Evolutionary conservation across 1,140 invertebrate genomes (phyloP).

Genomic region (Akabosia matsudoensis): DNA sequence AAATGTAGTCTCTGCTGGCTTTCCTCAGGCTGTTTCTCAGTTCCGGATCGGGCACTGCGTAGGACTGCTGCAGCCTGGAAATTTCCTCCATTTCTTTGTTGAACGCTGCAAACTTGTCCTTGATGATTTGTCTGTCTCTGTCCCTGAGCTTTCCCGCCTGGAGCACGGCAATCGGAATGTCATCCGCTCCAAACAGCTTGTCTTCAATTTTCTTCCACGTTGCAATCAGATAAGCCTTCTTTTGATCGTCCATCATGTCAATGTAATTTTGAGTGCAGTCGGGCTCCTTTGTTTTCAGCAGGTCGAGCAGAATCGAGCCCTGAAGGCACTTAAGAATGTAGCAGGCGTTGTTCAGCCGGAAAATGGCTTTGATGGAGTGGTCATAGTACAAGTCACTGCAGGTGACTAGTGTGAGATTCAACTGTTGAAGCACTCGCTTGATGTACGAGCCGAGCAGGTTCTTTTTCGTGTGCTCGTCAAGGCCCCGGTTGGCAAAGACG

Average conservation of each 20-base stretch:
- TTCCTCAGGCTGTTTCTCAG: conserved; percentile 75
- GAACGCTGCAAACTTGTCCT: conserved; percentile 91
- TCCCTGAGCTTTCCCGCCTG: conserved; percentile 73
- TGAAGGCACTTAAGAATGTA: conserved; percentile 87
- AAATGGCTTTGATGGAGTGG: conserved; percentile 74
- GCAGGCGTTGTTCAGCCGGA: conserved; percentile 87
- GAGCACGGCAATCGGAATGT: conserved; percentile 59
- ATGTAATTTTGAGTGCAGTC: conserved; percentile 75
- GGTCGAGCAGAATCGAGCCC: conserved; percentile 73
- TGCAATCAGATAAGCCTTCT: conserved; percentile 63
- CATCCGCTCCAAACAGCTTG: conserved; percentile 65
- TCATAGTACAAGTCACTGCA: conserved; percentile 76
- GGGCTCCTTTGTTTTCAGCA: conserved; percentile 73
- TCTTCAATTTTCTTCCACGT: conserved; percentile 75
- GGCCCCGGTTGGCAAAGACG: conserved; percentile 47
- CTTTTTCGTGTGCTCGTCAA: conserved; percentile 56
- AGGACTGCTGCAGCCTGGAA: conserved; percentile 76
- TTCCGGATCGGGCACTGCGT: conserved; percentile 88
- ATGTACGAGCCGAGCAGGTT: conserved; percentile 72
- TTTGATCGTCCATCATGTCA: conserved; percentile 76
- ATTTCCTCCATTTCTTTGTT: conserved; percentile 94
- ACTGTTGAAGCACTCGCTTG: conserved; percentile 77
- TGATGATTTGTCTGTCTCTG: conserved; percentile 83
- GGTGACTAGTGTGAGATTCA: conserved; percentile 76
- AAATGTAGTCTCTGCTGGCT: conserved; percentile 79